Conservation (phyloP, 2,888 invertebrate genomes). For the Athrips mouffetella region DNA sequence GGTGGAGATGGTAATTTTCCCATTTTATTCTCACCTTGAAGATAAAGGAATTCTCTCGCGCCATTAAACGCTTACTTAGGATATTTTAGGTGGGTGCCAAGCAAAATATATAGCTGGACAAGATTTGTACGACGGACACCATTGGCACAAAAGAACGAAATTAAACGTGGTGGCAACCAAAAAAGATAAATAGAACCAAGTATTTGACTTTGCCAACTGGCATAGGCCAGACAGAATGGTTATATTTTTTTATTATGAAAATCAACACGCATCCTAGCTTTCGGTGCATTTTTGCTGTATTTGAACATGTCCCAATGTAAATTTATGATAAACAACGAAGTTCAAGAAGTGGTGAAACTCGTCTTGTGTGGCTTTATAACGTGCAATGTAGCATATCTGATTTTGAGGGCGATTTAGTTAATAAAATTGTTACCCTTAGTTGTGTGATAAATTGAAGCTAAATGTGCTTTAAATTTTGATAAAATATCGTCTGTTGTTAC, state of each 20-base stretch:
- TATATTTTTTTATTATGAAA: no score
- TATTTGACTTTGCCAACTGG: not conserved
- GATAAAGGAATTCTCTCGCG: conserved; percentile 34
- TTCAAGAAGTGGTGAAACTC: no score
- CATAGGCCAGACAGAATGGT: no score
- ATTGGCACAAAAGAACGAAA: conserved; percentile 12
- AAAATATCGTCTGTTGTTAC: not conserved
- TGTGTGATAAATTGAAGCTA: not conserved
- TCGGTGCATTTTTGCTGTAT: no score
- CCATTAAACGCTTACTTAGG: conserved; percentile 30
- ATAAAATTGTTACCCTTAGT: not conserved
- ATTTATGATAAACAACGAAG: no score
- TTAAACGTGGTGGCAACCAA: conserved; percentile 16
- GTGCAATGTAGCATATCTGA: not conserved
- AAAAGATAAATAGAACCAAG: conserved; percentile 6
- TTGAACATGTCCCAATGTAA: no score
- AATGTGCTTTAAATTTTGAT: not conserved
- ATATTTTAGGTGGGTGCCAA: conserved; percentile 17
- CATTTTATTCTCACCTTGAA: conserved; percentile 45
- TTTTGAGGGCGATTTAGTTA: not conserved
- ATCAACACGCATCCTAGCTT: no score
- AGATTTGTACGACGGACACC: conserved; percentile 18
- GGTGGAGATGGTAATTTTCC: conserved; percentile 55
- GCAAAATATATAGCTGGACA: conserved; percentile 15
- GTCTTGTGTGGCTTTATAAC: not conserved